Evolutionary conservation across 2,888 invertebrate genomes (phyloP).

Genomic region (Tetranychus truncatus): DNA sequence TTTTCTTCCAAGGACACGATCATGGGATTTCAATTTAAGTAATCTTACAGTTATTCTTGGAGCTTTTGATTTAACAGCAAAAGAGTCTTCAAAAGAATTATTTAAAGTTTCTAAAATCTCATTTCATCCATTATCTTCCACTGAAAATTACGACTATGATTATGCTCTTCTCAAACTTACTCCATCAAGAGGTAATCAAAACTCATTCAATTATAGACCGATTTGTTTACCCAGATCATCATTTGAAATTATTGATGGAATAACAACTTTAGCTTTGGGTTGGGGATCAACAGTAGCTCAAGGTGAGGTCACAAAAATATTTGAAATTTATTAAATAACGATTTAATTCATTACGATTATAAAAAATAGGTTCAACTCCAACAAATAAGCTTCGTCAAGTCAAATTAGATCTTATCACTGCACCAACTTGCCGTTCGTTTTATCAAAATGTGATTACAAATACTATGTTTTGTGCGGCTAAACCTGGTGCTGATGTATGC

Average conservation of each 20-base stretch:
- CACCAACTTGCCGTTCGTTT: background rate
- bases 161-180: slow-evolving; percentile 11
- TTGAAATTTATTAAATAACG: background rate
- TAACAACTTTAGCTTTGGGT: slow-evolving; percentile 10
- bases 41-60: background rate
- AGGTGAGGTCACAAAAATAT: background rate
- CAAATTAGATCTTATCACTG: background rate
- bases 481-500: slow-evolving; percentile 14
- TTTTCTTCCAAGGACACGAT: too few species aligned
- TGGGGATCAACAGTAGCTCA: slow-evolving; percentile 7
- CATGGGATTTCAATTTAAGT: background rate
- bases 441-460: slow-evolving; percentile 4
- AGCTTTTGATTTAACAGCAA: slow-evolving; percentile 12
- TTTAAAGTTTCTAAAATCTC: slow-evolving; percentile 9
- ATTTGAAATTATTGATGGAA: background rate
- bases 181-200: background rate
- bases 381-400: background rate
- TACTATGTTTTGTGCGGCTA: slow-evolving; percentile 13
- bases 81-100: slow-evolving; percentile 3
- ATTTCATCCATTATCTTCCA: slow-evolving; percentile 10
- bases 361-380: background rate
- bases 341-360: too few species aligned
- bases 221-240: slow-evolving; percentile 13
- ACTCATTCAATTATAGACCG: background rate
- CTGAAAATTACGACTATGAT: slow-evolving; percentile 12